phyloP scores from a whole-genome alignment of 2,888 invertebrate species.

The Stomorhina lunata region DNA sequence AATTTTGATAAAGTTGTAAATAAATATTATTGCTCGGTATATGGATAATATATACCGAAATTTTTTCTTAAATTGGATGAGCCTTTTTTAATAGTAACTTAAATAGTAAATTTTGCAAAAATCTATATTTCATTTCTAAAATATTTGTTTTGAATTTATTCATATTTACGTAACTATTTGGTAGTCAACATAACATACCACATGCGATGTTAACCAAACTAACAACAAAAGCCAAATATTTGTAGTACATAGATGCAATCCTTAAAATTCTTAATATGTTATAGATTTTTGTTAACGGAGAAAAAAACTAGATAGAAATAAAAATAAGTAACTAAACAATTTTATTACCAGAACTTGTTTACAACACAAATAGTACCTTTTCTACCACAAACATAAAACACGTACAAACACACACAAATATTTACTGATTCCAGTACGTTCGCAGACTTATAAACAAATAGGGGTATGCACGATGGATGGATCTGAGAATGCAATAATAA shows the following conservation, averaged over 20 bases:
- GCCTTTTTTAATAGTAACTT: too few relatives aligned
- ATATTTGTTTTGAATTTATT: neutral
- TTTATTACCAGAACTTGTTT: conserved; percentile 41
- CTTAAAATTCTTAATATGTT: neutral
- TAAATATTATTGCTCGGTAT: too few relatives aligned
- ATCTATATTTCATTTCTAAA: too few relatives aligned
- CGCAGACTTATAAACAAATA: neutral
- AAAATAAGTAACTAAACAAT: conserved; percentile 35
- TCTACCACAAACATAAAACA: conserved; percentile 1
- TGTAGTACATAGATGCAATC: neutral
- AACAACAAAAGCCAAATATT: neutral
- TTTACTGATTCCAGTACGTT: neutral
- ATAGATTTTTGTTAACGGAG: neutral
- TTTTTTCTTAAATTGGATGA: too few relatives aligned
- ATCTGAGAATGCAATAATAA: neutral
- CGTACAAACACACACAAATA: neutral
- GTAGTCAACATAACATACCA: neutral
- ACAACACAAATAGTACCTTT: conserved; percentile 27
- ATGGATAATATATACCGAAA: too few relatives aligned
- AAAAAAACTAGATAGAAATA: neutral
- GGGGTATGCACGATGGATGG: too few relatives aligned
- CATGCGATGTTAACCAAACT: neutral
- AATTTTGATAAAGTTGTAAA: too few relatives aligned
- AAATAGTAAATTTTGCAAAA: too few relatives aligned
- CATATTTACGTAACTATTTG: neutral